Conservation (phyloP, 2,797 vertebrate genomes). For the Geotrypetes seraphini region DNA sequence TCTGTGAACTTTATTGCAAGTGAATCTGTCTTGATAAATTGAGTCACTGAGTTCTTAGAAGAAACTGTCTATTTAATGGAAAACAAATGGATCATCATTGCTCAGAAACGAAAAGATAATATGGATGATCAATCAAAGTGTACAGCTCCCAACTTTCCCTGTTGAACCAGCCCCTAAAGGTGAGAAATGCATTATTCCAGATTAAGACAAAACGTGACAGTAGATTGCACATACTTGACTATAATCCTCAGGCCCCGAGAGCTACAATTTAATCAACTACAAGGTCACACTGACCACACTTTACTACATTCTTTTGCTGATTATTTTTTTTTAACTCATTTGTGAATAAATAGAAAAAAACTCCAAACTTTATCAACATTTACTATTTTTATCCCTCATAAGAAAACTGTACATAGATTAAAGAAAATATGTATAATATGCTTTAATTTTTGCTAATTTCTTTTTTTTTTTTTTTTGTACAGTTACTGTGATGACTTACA, state of each 20-base stretch:
- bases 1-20: not conserved
- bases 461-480: no score
- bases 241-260: not conserved
- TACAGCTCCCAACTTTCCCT: not conserved
- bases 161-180: slow-evolving; percentile 3
- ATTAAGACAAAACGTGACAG: slow-evolving; percentile 7
- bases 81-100: slow-evolving; percentile 15
- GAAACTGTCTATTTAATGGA: slow-evolving; percentile 8
- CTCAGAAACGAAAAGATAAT: slow-evolving; percentile 10
- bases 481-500: no score
- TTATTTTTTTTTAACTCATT: no score
- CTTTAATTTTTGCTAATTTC: no score
- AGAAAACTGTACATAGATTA: no score
- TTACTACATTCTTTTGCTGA: no score
- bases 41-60: slow-evolving; percentile 9
- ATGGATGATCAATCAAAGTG: slow-evolving; percentile 13
- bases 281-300: not conserved
- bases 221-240: not conserved
- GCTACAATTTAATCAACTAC: not conserved
- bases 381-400: no score
- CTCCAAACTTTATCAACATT: no score
- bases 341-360: no score
- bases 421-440: no score
- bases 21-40: not conserved
- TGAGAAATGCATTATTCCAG: slow-evolving; percentile 4